These are phyloP conservation scores for Laothoe populi DNA, from an alignment of 2,888 invertebrate genomes.

Conservation along the genomic window DNA sequence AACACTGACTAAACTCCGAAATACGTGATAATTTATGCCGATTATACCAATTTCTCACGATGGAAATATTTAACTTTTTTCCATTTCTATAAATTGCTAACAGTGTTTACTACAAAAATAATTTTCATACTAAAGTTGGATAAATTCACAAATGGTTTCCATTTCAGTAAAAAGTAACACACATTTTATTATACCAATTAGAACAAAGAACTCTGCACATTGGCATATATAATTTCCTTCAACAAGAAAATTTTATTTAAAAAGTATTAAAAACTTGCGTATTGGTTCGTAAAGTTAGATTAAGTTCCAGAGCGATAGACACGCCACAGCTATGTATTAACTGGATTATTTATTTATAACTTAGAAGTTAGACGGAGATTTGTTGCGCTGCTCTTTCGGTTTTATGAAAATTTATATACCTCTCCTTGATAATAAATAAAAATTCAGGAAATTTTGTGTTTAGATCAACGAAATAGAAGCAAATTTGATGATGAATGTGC, in stretches of 20 bases:
- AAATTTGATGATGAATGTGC: background rate
- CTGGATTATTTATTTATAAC: conserved; percentile 10
- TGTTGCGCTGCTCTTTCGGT: background rate
- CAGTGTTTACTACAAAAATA: too few relatives aligned
- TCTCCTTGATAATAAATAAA: background rate
- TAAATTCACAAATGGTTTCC: background rate
- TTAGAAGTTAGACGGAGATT: background rate
- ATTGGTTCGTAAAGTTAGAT: conserved; percentile 16
- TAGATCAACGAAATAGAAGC: background rate
- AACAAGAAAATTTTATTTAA: conserved; percentile 19
- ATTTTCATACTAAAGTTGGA: too few relatives aligned
- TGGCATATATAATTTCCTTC: conserved; percentile 4
- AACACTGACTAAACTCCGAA: too few relatives aligned
- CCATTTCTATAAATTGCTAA: too few relatives aligned
- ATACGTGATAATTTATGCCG: too few relatives aligned
- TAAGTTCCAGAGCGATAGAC: conserved; percentile 5
- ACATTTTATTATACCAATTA: conserved; percentile 6
- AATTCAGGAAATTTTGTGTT: background rate
- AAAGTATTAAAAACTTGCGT: conserved; percentile 17
- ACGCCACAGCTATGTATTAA: background rate
- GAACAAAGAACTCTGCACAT: conserved; percentile 4
- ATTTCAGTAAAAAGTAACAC: background rate
- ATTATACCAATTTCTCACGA: background rate
- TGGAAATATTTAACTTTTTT: background rate
- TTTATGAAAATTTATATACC: background rate